Evolutionary conservation across 1,140 invertebrate genomes (phyloP).

Genomic region (Harpegnathos saltator): DNA sequence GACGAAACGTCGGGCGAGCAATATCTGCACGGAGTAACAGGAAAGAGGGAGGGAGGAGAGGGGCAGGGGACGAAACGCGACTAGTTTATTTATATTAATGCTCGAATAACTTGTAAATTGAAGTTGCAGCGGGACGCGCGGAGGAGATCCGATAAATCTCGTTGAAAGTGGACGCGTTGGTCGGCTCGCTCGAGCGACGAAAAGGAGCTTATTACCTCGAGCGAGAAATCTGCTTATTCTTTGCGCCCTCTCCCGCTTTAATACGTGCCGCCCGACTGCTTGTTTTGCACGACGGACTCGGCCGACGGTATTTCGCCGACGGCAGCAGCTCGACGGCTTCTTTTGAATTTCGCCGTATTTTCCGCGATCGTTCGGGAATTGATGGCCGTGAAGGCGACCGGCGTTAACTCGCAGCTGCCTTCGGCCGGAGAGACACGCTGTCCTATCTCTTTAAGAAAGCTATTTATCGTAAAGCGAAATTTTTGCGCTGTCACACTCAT

Average conservation of each 20-base stretch:
- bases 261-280: neutral
- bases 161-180: neutral
- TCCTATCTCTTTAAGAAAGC: conserved; percentile 33
- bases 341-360: neutral
- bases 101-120: conserved; percentile 1
- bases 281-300: neutral
- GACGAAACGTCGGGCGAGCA: no score
- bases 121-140: neutral
- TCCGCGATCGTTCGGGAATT: neutral
- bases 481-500: conserved; percentile 41
- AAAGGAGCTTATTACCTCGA: neutral
- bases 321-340: no score
- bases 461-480: conserved; percentile 49
- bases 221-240: neutral
- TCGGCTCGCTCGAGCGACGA: neutral
- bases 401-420: neutral
- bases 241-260: neutral
- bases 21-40: no score
- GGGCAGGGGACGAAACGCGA: neutral
- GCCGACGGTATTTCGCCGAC: neutral
- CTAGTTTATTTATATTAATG: neutral
- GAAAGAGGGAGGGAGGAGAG: no score
- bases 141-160: neutral
- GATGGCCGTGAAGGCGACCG: neutral
- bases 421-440: neutral